Evolutionary conservation across 1,140 invertebrate species (phyloP), one percentile per base, ranked within the genome.

Genomic region (Artemia franciscana): DNA sequence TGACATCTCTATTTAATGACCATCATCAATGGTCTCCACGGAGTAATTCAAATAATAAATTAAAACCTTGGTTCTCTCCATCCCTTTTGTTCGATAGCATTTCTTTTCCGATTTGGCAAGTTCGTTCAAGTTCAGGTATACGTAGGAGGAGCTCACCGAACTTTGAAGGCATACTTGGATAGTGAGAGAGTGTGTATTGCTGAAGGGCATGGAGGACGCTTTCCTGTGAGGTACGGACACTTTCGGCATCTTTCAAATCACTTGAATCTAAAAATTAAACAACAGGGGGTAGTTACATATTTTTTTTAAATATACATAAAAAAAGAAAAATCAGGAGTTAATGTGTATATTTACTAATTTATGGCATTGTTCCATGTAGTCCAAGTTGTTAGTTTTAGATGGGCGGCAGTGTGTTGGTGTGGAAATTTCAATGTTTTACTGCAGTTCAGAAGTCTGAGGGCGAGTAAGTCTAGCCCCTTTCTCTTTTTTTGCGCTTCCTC

Each of bases 51-150:
- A 95, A 92, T 61, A 95, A 79, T 65, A 96, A 79, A 73, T 95
- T 93, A 76, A 94, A 96, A 69, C 86, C 87, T 62, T 85, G 83
- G 58, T 74, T 71, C 63, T 86, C 86, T 27, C 85, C 81, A 71
- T 92, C 86, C 68, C 86, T 86, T 74, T 90, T 91, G 66, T 83
- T 84, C 15, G 81, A 78, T 63, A 91, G 76, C 80, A 91, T 85
- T 73, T 95, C 91, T 73, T 94, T 95, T 65, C 88, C 88, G 64
- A 91, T 84, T 78, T 92, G 88, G 75, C 89, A 94, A 65, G 91
- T 91, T 69, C 89, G 78, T 74, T 95, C 88, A 64, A 95, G 76
- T 76, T 96, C 91, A 28, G 91, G 91, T 74, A 96, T 91, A 67
- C 90, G 79, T 59, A 95, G 78, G 62, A 96, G 74, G 12, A 95